Base-by-base conservation (phyloP, 2,888 invertebrate species). In the Epirrita christyi region DNA sequence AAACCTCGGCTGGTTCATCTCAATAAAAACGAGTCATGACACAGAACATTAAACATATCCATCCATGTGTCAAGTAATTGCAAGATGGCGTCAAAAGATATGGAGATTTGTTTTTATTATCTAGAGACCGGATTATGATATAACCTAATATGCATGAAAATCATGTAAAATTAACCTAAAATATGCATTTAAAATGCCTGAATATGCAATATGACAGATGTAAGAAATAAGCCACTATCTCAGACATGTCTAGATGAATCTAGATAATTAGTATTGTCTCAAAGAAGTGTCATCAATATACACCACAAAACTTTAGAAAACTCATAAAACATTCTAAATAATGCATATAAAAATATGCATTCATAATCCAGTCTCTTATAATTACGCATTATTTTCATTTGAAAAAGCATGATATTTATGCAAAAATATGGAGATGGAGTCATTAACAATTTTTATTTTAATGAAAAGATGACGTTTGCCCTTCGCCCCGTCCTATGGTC, bases 401-500 rank as follows among this genome's bases (percentile, higher is more conserved):
- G 21, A 32, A 29, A 55, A 47, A 45, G 11, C 15, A 32, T 42
- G 38, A 37, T 40, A 40, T 53, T 86, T 83, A 91, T 88, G 91
- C 84, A 81, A 91, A 91, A 86, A 83, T 87, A 89, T 91, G 91
- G 83, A 88, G 83, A 91, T 91, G 77, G 79, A 80, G 83, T 83
- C 88, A 88, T 91, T 90, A 88, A 82, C 82, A 85, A 86, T 86
- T 88, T 85, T 86, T 82, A 80, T 81, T 87, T 80, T 83, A 87
- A 88, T 85, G 80, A 86, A 83, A 83, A 82, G 81, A 85, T 81
- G 85, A 83, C 84, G 75, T 73, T 67, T 77, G 68, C 70, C 77
- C 75, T 78, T 75, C 71, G 66, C 66, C 71, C 66, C 54, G 63
- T 56, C 67, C 73, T 66, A 73, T 76, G 82, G 86, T 89, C 88